These are phyloP conservation scores for Indicator indicator DNA, from an alignment of 2,113 vertebrate genomes.

Conservation along the genomic window DNA sequence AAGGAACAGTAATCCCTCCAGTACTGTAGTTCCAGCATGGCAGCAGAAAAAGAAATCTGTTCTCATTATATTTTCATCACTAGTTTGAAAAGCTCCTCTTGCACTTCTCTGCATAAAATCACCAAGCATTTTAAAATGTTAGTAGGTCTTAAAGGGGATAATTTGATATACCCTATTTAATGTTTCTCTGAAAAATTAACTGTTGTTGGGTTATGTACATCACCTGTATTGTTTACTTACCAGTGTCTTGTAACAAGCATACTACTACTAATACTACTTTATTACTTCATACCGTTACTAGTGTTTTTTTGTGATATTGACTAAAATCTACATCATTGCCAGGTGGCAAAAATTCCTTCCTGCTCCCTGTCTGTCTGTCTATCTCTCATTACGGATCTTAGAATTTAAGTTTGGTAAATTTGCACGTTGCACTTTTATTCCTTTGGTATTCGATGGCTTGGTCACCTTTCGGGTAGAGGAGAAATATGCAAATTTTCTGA, in stretches of 20 bases:
- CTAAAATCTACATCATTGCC: neutral
- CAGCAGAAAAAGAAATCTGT: neutral
- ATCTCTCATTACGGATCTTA: neutral
- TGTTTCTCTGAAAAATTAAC: neutral
- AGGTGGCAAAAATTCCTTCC: neutral
- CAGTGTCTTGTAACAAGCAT: neutral
- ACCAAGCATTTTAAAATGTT: conserved; percentile 14
- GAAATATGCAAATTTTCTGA: neutral
- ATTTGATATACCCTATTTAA: neutral
- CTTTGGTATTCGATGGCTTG: neutral
- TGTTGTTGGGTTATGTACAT: neutral
- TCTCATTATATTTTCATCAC: neutral
- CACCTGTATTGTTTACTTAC: neutral
- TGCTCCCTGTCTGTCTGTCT: neutral
- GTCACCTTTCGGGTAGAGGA: neutral
- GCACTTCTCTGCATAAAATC: neutral
- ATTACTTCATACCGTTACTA: neutral
- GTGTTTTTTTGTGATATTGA: neutral
- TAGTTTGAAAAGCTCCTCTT: neutral
- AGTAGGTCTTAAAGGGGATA: neutral
- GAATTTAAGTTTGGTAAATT: neutral
- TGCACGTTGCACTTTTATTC: neutral
- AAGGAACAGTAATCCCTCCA: neutral
- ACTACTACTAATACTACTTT: neutral
- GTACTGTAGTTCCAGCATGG: neutral